phyloP scores from a whole-genome alignment of 2,797 vertebrate genomes.

The Cephalopachus bancanus region DNA sequence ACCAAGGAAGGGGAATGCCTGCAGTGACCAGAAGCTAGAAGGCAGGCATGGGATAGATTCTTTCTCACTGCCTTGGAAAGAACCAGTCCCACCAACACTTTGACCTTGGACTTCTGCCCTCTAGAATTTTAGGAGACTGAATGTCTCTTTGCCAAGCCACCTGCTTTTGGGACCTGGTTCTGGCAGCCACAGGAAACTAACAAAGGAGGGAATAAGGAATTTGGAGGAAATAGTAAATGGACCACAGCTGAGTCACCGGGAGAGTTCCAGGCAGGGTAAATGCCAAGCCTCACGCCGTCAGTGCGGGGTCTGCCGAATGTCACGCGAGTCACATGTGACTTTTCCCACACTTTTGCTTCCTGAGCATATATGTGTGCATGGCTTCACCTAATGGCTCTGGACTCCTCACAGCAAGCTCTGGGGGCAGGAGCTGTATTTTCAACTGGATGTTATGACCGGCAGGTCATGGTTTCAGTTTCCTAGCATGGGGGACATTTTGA shows the following conservation, averaged over 20 bases:
- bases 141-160: background rate
- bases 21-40: background rate
- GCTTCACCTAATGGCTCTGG: background rate
- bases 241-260: background rate
- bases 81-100: background rate
- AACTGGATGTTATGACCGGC: fast-evolving
- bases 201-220: too few species aligned
- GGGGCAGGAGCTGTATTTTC: fast-evolving
- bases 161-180: background rate
- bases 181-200: background rate
- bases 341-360: background rate
- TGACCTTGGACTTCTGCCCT: background rate
- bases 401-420: background rate
- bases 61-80: background rate
- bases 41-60: too few species aligned
- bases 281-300: fast-evolving
- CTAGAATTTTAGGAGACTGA: background rate
- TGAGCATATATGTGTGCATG: too few species aligned
- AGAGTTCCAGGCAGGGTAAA: background rate
- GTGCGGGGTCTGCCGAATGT: too few species aligned
- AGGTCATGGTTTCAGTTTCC: background rate
- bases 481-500: fast-evolving
- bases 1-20: background rate
- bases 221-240: background rate
- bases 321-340: fast-evolving